phyloP scores from a whole-genome alignment of 53 echinoderm and acorn worm species.

The Echinometra lucunter region DNA sequence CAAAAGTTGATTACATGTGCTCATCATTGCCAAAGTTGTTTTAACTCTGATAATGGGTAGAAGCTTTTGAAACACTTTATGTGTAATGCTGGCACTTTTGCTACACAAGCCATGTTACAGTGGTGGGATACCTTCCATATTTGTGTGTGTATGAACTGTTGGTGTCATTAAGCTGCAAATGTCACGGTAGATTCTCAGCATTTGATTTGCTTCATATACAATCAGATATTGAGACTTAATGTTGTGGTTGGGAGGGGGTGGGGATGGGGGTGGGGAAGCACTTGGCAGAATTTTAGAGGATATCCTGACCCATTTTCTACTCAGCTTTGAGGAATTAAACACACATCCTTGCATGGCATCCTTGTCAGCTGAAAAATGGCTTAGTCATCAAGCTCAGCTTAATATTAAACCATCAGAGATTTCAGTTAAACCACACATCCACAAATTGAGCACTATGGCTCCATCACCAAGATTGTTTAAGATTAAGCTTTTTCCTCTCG shows the following conservation, averaged over 20 bases:
- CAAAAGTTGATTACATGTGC: too few species aligned
- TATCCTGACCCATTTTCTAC: constrained; percentile 35
- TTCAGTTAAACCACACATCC: neutral
- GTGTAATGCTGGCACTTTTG: too few species aligned
- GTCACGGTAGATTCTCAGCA: neutral
- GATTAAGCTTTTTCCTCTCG: neutral
- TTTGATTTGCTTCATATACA: neutral
- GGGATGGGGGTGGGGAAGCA: neutral
- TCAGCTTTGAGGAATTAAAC: neutral
- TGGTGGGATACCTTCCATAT: too few species aligned
- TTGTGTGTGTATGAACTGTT: neutral
- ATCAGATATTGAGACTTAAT: neutral
- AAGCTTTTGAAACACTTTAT: too few species aligned
- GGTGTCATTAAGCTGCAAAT: neutral
- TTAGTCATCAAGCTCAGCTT: neutral
- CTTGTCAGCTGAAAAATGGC: constrained; percentile 13
- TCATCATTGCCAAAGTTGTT: too few species aligned
- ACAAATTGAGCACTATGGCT: neutral
- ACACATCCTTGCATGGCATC: neutral
- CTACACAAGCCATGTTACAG: too few species aligned
- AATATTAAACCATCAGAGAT: constrained; percentile 11
- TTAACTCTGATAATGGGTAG: too few species aligned
- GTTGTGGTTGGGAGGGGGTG: neutral
- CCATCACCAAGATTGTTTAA: neutral
- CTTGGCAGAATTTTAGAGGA: neutral